These are phyloP conservation scores for Cataglyphis rosenhaueri DNA, from an alignment of 2,888 invertebrate genomes.

Conservation along the genomic window DNA sequence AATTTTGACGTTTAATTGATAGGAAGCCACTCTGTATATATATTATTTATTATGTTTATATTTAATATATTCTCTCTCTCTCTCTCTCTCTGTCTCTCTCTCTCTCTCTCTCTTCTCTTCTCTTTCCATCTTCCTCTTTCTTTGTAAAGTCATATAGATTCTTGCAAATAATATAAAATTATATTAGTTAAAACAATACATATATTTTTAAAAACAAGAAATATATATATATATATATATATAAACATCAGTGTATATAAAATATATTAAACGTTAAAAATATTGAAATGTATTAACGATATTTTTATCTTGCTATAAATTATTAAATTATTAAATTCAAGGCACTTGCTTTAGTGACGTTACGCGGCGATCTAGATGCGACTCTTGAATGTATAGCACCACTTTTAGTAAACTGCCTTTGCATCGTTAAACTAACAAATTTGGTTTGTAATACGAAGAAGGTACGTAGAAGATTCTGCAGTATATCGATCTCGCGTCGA, in stretches of 20 bases:
- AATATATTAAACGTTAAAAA: background rate
- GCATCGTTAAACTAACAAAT: slow-evolving; percentile 21
- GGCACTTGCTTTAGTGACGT: slow-evolving; percentile 30
- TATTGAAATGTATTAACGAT: background rate
- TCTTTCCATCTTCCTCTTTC: background rate
- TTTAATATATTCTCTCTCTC: too few relatives aligned
- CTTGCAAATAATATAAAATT: too few relatives aligned
- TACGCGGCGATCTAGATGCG: slow-evolving; percentile 6
- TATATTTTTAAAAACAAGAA: background rate
- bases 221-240: background rate
- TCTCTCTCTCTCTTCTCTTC: background rate
- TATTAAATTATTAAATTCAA: slow-evolving; percentile 11
- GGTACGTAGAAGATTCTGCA: background rate
- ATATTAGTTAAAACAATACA: background rate
- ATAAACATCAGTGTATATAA: background rate
- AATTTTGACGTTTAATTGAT: too few relatives aligned
- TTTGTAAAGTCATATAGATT: background rate
- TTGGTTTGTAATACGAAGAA: background rate
- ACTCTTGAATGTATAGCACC: slow-evolving; percentile 20
- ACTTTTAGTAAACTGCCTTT: background rate
- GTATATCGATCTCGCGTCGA: background rate
- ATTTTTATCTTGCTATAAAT: background rate
- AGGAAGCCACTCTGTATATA: too few relatives aligned
- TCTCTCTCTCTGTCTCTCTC: too few relatives aligned
- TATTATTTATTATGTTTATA: too few relatives aligned